These are phyloP conservation scores for Pantherophis guttatus DNA, from an alignment of 2,113 vertebrate species.

Conservation along the genomic window DNA sequence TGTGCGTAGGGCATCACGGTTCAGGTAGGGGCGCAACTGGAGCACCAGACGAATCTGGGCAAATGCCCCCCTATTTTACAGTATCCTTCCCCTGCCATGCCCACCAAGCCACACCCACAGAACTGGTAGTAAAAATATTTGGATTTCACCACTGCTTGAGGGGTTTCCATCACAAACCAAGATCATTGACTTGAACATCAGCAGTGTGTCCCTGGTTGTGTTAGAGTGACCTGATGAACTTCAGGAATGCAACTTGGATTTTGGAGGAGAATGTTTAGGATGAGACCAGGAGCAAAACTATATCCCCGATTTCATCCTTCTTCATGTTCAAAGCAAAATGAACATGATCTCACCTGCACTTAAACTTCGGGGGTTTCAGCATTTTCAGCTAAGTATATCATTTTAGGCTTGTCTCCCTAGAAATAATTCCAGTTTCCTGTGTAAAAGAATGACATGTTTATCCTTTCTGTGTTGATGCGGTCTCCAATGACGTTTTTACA, in stretches of 20 bases:
- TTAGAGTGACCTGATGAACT: background rate
- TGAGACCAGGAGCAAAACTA: background rate
- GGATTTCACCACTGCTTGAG: background rate
- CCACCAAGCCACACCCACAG: too few relatives aligned
- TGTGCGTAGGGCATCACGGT: too few relatives aligned
- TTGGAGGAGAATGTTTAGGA: background rate
- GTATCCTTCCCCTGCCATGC: too few relatives aligned
- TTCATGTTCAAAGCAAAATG: background rate
- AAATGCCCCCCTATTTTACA: too few relatives aligned
- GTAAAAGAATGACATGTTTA: conserved; percentile 3
- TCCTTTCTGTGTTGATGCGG: background rate
- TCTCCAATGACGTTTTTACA: conserved; percentile 17
- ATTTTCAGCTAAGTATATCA: background rate
- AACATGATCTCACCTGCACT: background rate
- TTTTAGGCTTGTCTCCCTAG: background rate
- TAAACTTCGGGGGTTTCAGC: background rate
- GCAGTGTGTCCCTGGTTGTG: background rate
- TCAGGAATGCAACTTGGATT: background rate
- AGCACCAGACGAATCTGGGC: too few relatives aligned
- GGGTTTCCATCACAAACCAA: background rate
- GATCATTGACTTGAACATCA: background rate
- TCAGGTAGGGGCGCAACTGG: too few relatives aligned
- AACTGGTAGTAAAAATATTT: too few relatives aligned
- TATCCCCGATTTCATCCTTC: background rate
- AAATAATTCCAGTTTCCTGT: conserved; percentile 16